Conservation (phyloP, 1,140 invertebrate genomes). For the Cyrtorhinus lividipennis region DNA sequence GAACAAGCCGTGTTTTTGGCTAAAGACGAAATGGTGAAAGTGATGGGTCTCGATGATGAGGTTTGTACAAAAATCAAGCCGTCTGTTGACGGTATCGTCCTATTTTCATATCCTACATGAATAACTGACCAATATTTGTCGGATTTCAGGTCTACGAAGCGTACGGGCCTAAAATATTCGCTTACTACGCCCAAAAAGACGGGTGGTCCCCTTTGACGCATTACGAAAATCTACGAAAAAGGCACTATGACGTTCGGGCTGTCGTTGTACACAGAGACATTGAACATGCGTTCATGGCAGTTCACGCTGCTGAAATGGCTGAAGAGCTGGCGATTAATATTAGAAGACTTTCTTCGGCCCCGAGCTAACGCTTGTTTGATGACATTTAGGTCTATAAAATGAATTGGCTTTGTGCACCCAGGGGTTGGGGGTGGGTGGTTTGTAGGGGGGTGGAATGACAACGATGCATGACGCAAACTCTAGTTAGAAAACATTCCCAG, state of each 20-base stretch:
- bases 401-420: too few relatives aligned
- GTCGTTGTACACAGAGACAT: not conserved
- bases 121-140: too few relatives aligned
- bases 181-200: not conserved
- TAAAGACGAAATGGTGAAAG: slow-evolving; percentile 43
- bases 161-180: not conserved
- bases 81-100: too few relatives aligned
- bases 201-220: not conserved
- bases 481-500: too few relatives aligned
- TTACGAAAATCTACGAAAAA: not conserved
- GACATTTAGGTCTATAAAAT: too few relatives aligned
- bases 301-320: not conserved
- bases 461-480: too few relatives aligned
- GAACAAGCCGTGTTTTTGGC: slow-evolving; percentile 42
- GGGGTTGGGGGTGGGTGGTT: too few relatives aligned
- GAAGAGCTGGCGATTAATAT: not conserved
- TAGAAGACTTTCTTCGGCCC: not conserved
- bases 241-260: not conserved
- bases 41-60: slow-evolving; percentile 41
- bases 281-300: not conserved
- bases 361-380: too few relatives aligned
- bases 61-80: too few relatives aligned
- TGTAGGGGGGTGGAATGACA: too few relatives aligned
- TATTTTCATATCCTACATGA: too few relatives aligned
- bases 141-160: not conserved